Base-by-base conservation (phyloP, 2,797 vertebrate genomes). In the Gila robusta region DNA sequence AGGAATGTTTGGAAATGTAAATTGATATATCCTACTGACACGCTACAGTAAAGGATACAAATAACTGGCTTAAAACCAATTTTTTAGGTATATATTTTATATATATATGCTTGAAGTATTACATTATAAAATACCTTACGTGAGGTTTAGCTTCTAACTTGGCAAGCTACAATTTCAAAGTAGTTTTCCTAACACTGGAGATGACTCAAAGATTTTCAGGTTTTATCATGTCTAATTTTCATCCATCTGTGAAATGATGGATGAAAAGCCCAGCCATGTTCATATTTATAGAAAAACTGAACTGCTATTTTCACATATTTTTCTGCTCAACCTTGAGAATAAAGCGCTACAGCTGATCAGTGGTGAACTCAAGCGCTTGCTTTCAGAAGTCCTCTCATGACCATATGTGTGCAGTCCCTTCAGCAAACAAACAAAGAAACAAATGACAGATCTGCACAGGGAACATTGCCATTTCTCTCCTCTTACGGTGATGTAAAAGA, bases 161-260 rank as follows among this genome's bases (percentile, higher is more conserved):
- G 44, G 44, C 44, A 74, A 28, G n/a, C 16, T 49, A 32, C 7
- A 74, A 28, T 74, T 76, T 35, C 28, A 11, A 76, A 54, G 6
- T 56, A 56, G 19, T 59, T 59, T 59, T 59, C 54, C n/a, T 23
- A 56, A 37, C 14, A 76, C 19, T 54, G 47, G 54, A 28, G 17
- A 28, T 59, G 76, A 59, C 12, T 59, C 52, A 78, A 19, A 17
- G 17, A 5, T 77, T 76, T 66, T 74, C 39, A 17, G 14, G 44
- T 59, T 78, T 10, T 10, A 78, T 78, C 76, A 59, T n/a, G 71
- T 52, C 44, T 83, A 10, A 77, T 84, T 77, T 77, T 84, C 0
- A 67, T 67, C 59, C 17, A 17, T 83, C 44, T 83, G 56, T 66
- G 44, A 83, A 66, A 76, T 76, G 82, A 66, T 23, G 49, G 49